Evolutionary conservation across 2,797 vertebrate species (phyloP), one percentile per base, ranked within the genome.

Genomic region (Paguma larvata): DNA sequence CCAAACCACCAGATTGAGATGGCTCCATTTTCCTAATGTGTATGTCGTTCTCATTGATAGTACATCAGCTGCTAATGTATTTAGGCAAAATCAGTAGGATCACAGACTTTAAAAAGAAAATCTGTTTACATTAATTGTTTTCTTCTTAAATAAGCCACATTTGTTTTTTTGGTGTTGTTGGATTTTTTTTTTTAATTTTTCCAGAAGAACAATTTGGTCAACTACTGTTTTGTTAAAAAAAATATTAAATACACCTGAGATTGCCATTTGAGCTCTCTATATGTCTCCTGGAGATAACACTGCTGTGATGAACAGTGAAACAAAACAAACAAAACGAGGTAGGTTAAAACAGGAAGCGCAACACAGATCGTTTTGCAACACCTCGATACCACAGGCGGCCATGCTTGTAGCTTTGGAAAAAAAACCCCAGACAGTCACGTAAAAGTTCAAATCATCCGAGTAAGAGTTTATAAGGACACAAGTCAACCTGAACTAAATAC

Each of bases 311-410:
- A 96, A 98, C 98, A 98, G 97, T 98, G 94, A 98, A 99, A 98
- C 88, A 18, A 98, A 98, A 85, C 97, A 97, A 99, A 99, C 97
- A 2, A 98, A 99, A 99, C 98, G 99, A 99, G 99, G 99, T 99
- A 99, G 99, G 99, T 99, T 99, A 99, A 99, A 99, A 99, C 98
- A 99, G 98, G 98, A 99, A 99, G 98, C 98, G 98, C 98, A 98
- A 99, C 99, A 99, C 98, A 99, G 98, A 99, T 95, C 85, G 82
- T 98, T 98, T 99, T 98, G 99, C 98, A 98, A 99, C 98, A 99
- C 98, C 98, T 99, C 95, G 98, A 98, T 98, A 99, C 98, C 98
- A 98, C 98, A 98, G 98, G 98, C 98, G 97, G 98, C 99, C 99
- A 99, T 99, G 99, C 99, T 99, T 98, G 98, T 97, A 99, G 99